Evolutionary conservation across 2,888 invertebrate genomes (phyloP), one percentile per base, ranked within the genome.

Genomic region (Creontiades dilutus): DNA sequence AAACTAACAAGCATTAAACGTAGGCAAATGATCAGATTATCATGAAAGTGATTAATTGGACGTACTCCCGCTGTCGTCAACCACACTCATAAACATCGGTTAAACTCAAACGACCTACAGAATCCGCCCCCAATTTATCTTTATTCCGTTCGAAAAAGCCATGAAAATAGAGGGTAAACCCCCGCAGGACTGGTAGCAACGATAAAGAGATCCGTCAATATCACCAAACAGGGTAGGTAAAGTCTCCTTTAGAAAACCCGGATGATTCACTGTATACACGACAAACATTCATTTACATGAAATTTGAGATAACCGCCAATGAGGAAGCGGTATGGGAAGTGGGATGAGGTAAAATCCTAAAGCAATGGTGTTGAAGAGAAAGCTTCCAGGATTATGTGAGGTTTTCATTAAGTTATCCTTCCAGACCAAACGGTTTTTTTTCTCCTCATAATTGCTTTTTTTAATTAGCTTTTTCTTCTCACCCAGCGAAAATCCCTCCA

Each of bases 361-460:
- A 68, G 23, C 68, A 5, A 68, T 68, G 23, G 68, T 68, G 68
- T 23, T 52, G 52, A 28, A 55, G 88, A 46, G 47, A 88, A 88
- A 88, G 85, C 61, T 57, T 37, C 88, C 52, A 52, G 88, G 88
- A 88, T 88, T 88, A 88, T 88, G 48, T 88, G 78, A 88, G 78
- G 78, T 88, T 88, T 88, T 88, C 88, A 88, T 88, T 88, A 88
- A 78, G 88, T 88, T 88, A 88, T 88, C 88, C 88, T 76, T 75
- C 48, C 78, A 78, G 85, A 88, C 88, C 28, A 52, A 88, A 78
- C 88, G 88, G 88, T 88, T 88, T 85, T 68, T 68, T 68, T 23
- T 52, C 80, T 27, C 80, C 55, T 88, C 88, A 88, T 88, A 88
- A 88, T 88, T 88, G 88, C 86, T 88, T 88, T 88, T 88, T 88